A percentile compares a stretch with the other conserved stretches of the same genome.
These are phyloP conservation scores for Rhea pennata DNA, from an alignment of 2,113 vertebrate species.

Conservation along the genomic window DNA sequence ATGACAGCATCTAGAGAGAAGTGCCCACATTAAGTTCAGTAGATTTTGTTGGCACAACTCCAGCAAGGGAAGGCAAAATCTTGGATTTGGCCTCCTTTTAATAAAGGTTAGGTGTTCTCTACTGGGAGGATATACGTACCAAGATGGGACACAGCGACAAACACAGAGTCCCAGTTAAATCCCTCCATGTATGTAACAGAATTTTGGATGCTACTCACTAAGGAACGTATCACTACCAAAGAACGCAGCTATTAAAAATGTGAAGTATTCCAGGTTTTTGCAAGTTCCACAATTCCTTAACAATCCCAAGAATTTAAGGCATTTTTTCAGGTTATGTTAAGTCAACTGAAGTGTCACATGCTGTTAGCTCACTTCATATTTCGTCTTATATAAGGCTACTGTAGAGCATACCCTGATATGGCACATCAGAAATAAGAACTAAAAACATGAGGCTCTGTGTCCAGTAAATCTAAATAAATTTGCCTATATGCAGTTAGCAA, in stretches of 20 bases:
- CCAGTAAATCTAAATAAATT: neutral
- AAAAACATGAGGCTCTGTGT: neutral
- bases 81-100: neutral
- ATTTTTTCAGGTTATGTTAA: slow-evolving; percentile 38
- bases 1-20: neutral
- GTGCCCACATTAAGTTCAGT: neutral
- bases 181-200: neutral
- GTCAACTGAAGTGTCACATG: neutral
- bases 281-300: neutral
- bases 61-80: neutral
- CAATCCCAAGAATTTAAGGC: neutral
- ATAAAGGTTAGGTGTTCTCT: neutral
- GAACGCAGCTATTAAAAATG: neutral
- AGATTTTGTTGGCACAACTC: neutral
- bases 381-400: slow-evolving; percentile 7
- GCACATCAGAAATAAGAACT: neutral
- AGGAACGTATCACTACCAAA: neutral
- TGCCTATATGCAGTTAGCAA: neutral
- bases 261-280: neutral
- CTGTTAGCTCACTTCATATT: slow-evolving; percentile 9
- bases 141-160: neutral
- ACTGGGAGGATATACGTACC: neutral
- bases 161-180: neutral
- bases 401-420: neutral
- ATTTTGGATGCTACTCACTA: neutral